Base-by-base conservation (phyloP, 2,888 invertebrate genomes). In the Ferdinandea cuprea region DNA sequence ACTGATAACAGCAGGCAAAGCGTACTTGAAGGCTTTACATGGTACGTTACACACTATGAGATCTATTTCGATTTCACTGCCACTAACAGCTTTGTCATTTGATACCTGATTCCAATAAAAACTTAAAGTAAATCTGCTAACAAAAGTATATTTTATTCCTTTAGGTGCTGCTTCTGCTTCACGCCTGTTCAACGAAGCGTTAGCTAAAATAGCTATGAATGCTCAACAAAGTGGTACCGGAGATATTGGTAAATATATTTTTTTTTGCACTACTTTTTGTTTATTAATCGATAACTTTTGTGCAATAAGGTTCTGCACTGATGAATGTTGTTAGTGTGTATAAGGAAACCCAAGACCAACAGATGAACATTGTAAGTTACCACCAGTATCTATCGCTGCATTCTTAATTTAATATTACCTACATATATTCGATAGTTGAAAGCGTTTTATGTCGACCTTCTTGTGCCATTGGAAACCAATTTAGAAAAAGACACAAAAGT, bases 401-500 rank as follows among this genome's bases (percentile, higher is more conserved):
- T 40, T 11, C n/a, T 11, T n/a, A 25, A 46, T 42, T 42, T 25
- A 21, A 5, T 58, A n/a, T 21, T 15, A 21, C 21, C 15, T 40
- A 8, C 19, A 1, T 25, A 37, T 3, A 7, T n/a, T n/a, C n/a
- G 93, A 42, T 93, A 98, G 98, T 91, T 98, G 87, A 98, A 98
- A 92, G 97, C 97, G 28, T 97, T 98, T 91, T 97, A 98, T 92
- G 97, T 97, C 85, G 98, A 98, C 92, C 93, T 98, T 85, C 92
- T 98, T 88, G 96, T 97, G 86, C 98, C 98, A 87, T 92, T 98
- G 91, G 98, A 98, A 93, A 96, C 96, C 85, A 97, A 97, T 92
- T 92, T 97, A 89, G 97, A 97, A 91, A 97, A 97, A 91, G 97
- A 97, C 91, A 97, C 97, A 84, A 97, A 97, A 94, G 97, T 97